Percentiles rank a stretch among this genome's conserved stretches.
These are phyloP conservation scores for Aelia acuminata DNA, from an alignment of 2,888 invertebrate species.

Conservation along the genomic window DNA sequence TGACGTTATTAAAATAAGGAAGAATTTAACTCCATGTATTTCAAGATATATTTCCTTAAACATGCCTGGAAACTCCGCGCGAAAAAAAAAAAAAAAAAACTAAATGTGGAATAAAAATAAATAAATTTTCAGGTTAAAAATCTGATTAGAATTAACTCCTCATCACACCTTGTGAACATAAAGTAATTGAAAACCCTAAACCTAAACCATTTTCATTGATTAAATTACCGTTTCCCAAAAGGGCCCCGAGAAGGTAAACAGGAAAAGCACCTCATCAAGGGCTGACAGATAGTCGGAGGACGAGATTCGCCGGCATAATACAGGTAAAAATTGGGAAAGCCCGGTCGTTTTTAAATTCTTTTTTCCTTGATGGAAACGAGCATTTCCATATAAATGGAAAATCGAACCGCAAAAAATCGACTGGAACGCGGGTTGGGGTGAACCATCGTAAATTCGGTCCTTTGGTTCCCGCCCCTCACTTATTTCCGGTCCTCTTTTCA, in stretches of 20 bases:
- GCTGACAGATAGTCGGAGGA: background rate
- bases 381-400: slow-evolving; percentile 60
- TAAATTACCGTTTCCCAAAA: background rate
- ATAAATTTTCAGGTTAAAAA: too few relatives aligned
- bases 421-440: background rate
- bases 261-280: background rate
- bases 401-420: slow-evolving; percentile 56
- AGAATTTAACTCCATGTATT: too few relatives aligned
- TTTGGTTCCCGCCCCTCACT: slow-evolving; percentile 8
- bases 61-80: too few relatives aligned
- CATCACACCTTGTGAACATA: too few relatives aligned
- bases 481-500: slow-evolving; percentile 38
- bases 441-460: slow-evolving; percentile 20
- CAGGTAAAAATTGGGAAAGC: slow-evolving; percentile 52
- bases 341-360: slow-evolving; percentile 35
- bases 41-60: too few relatives aligned
- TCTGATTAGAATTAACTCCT: too few relatives aligned
- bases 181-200: too few relatives aligned
- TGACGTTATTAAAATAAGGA: too few relatives aligned
- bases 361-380: slow-evolving; percentile 57
- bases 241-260: background rate
- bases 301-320: slow-evolving; percentile 16
- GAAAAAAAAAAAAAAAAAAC: too few relatives aligned
- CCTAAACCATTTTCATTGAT: too few relatives aligned
- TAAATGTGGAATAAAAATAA: too few relatives aligned